A percentile compares a stretch with the other conserved stretches of the same genome.
These are phyloP conservation scores for Poecilia gillii DNA, from an alignment of 2,797 vertebrate species.

Conservation along the genomic window DNA sequence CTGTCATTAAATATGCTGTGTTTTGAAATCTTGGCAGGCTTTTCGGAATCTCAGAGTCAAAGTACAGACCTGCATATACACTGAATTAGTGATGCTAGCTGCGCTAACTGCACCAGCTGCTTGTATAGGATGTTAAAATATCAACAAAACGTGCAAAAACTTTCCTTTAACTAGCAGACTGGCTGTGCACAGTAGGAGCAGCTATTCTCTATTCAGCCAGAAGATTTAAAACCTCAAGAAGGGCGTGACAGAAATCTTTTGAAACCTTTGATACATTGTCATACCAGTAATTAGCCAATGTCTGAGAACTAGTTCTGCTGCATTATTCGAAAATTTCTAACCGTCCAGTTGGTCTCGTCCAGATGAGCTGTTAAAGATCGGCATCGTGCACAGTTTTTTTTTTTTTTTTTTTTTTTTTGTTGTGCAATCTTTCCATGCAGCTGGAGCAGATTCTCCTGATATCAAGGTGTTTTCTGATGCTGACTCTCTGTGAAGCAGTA, in stretches of 20 bases:
- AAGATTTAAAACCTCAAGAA: not conserved
- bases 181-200: not conserved
- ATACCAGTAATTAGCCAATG: not conserved
- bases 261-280: not conserved
- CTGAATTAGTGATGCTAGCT: constrained; percentile 1
- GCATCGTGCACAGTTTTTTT: not conserved
- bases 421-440: not conserved
- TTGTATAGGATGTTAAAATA: not conserved
- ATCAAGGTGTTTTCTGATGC: constrained; percentile 10
- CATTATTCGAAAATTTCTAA: not conserved
- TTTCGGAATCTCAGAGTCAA: not conserved
- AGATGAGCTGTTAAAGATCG: constrained; percentile 6
- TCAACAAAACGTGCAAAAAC: not conserved
- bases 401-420: not conserved
- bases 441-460: constrained; percentile 13
- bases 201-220: not conserved
- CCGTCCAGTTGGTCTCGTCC: not conserved
- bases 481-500: constrained; percentile 15
- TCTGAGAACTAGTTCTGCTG: not conserved
- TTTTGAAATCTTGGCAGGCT: not conserved
- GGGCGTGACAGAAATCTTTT: not conserved
- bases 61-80: not conserved
- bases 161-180: not conserved
- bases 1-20: not conserved
- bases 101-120: not conserved